Evolutionary conservation across 2,113 vertebrate genomes (phyloP).

Genomic region (Leucopsar rothschildi): DNA sequence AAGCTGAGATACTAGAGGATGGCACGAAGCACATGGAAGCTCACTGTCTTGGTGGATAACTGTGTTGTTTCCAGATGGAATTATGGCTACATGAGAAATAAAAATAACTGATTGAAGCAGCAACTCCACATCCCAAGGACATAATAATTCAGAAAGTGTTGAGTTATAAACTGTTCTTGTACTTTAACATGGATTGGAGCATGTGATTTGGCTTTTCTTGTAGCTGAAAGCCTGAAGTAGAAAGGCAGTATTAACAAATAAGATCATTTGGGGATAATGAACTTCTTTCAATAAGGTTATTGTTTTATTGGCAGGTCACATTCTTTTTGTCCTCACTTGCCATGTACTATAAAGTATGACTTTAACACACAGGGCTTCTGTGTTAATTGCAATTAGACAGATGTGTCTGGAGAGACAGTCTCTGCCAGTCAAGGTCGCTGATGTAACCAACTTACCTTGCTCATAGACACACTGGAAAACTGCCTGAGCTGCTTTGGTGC

Average conservation of each 20-base stretch:
- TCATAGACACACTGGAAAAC: background rate
- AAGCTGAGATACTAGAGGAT: background rate
- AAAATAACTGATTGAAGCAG: constrained; percentile 23
- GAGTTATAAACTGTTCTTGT: constrained; percentile 38
- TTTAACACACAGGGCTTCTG: background rate
- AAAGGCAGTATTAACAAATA: constrained; percentile 32
- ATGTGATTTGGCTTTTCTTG: constrained; percentile 55
- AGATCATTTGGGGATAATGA: constrained; percentile 28
- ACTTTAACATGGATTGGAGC: constrained; percentile 59
- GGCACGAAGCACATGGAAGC: background rate
- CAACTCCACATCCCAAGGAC: constrained; percentile 1
- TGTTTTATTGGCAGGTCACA: constrained; percentile 29
- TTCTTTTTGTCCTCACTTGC: constrained; percentile 36
- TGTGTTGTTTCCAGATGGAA: background rate
- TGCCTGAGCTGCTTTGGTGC: background rate
- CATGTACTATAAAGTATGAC: background rate
- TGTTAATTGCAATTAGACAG: background rate
- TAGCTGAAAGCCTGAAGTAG: constrained; percentile 28
- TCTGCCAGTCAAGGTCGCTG: background rate
- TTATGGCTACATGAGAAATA: background rate
- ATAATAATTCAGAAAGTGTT: constrained; percentile 19
- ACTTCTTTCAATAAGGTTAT: constrained; percentile 42
- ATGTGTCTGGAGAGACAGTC: background rate
- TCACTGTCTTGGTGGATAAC: background rate
- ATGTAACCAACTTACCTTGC: background rate